phyloP scores from a whole-genome alignment of 2,113 vertebrate genomes.

The Zosterops lateralis region DNA sequence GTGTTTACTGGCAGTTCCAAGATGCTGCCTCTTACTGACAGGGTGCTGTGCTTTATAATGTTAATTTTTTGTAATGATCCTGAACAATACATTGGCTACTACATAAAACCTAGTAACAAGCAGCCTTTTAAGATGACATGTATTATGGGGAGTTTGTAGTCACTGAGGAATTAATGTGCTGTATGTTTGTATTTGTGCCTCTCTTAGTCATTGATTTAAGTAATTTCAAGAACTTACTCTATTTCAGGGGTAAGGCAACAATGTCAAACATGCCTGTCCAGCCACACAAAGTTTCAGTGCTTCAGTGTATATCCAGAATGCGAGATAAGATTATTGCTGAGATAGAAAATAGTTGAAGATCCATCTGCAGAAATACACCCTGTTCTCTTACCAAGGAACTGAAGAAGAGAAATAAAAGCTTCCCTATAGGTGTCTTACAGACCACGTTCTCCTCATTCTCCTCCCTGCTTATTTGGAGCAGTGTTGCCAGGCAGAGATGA shows the following conservation, averaged over 20 bases:
- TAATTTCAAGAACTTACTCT: not conserved
- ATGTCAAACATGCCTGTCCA: not conserved
- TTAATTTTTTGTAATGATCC: not conserved
- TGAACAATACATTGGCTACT: not conserved
- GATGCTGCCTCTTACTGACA: not conserved
- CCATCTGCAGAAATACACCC: not conserved
- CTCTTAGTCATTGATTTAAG: not conserved
- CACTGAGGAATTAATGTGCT: not conserved
- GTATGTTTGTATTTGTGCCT: not conserved
- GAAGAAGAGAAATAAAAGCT: not conserved
- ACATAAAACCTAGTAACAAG: not conserved
- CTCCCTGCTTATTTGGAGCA: not conserved
- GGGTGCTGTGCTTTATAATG: not conserved
- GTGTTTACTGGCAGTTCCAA: not conserved
- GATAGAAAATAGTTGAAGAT: not conserved
- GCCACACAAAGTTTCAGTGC: not conserved
- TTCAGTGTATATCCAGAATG: fast-evolving
- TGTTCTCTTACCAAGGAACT: not conserved
- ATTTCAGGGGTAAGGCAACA: not conserved
- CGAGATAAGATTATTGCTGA: not conserved
- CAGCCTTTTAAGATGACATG: not conserved
- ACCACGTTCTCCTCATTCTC: not conserved
- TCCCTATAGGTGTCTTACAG: not conserved
- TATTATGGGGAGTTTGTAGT: not conserved
- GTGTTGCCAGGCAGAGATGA: constrained; percentile 10